Percentiles rank a stretch among this genome's conserved stretches.
phyloP scores from a whole-genome alignment of 2,888 invertebrate species.

The Plutella xylostella region DNA sequence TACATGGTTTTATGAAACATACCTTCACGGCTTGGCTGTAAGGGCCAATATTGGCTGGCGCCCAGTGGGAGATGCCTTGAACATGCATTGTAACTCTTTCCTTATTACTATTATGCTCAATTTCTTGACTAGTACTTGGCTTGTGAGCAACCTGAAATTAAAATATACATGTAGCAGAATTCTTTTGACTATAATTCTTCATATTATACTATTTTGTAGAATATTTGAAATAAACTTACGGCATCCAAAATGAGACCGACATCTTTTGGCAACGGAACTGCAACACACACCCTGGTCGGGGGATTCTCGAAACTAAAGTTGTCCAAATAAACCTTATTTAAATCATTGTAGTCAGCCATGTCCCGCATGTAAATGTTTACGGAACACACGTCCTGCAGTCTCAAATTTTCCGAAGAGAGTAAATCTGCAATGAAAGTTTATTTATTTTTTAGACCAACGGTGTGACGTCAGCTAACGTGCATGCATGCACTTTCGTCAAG shows the following conservation, averaged over 20 bases:
- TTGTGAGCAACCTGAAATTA: conserved; percentile 48
- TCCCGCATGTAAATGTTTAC: conserved; percentile 87
- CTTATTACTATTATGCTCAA: conserved; percentile 34
- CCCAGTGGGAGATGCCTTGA: conserved; percentile 96
- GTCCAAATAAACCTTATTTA: conserved; percentile 83
- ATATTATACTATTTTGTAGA: no score
- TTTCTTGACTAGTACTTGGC: conserved; percentile 21
- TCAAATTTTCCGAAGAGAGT: conserved; percentile 57
- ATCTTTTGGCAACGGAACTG: conserved; percentile 77
- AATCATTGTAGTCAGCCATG: conserved; percentile 80
- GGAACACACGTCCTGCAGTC: conserved; percentile 78
- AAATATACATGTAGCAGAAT: no score
- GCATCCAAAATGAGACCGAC: conserved; percentile 84
- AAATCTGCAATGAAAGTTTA: conserved; percentile 46
- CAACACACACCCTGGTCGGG: conserved; percentile 88
- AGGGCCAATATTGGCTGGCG: conserved; percentile 97
- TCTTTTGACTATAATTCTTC: no score
- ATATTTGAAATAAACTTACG: no score
- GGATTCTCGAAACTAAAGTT: conserved; percentile 83
- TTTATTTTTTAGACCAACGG: neutral
- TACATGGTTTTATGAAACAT: no score
- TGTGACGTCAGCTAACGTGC: no score
- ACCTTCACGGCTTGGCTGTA: conserved; percentile 94
- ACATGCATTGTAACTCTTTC: conserved; percentile 90
- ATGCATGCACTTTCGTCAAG: neutral